Conservation (phyloP, 1,140 invertebrate genomes). For the Zaprionus capensis region DNA sequence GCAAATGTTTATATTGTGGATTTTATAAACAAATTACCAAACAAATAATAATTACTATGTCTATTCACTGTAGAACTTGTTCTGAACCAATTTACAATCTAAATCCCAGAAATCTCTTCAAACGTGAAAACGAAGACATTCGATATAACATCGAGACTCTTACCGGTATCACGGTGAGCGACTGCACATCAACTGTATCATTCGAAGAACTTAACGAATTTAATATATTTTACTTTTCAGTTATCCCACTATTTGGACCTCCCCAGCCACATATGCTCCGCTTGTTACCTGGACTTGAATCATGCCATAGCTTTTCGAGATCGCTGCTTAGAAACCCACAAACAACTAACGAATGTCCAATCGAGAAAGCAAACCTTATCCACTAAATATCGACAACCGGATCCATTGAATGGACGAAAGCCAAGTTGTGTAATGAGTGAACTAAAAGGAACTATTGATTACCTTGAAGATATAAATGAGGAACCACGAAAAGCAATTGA, state of each 20-base stretch:
- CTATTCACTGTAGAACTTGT: constrained; percentile 49
- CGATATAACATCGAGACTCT: constrained; percentile 40
- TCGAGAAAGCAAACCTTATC: too few relatives aligned
- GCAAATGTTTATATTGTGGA: neutral
- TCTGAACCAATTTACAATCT: constrained; percentile 52
- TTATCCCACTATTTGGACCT: constrained; percentile 19
- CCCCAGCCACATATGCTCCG: constrained; percentile 64
- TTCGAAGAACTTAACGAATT: neutral
- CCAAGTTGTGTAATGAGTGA: neutral
- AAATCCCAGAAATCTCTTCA: constrained; percentile 61
- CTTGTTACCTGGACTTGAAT: constrained; percentile 59
- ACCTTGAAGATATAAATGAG: neutral
- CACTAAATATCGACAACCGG: neutral
- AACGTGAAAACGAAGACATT: constrained; percentile 38
- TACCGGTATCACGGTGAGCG: constrained; percentile 54
- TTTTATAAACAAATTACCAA: constrained; percentile 6
- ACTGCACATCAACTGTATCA: neutral
- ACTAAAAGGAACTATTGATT: neutral
- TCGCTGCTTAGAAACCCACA: constrained; percentile 53
- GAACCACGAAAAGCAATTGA: neutral
- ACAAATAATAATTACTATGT: constrained; percentile 25
- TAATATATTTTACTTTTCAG: constrained; percentile 23
- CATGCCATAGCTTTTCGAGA: constrained; percentile 58
- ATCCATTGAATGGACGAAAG: constrained; percentile 17
- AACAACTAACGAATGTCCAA: neutral